Evolutionary conservation across 2,888 invertebrate genomes (phyloP).

Genomic region (Dasypogon diadema): DNA sequence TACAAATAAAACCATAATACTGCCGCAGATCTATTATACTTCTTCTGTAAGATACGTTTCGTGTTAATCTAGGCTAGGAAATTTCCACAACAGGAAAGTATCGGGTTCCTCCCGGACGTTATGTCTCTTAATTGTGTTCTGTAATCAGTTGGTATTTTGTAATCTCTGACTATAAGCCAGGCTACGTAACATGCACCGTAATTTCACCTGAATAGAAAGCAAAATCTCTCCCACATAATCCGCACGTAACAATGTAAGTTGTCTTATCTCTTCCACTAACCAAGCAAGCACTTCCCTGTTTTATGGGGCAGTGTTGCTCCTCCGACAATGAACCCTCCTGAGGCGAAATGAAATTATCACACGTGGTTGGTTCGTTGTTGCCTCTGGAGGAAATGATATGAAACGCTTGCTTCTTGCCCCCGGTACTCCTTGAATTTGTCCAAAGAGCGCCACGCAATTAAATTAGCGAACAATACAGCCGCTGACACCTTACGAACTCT

Average conservation of each 20-base stretch:
- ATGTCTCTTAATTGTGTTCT: slow-evolving; percentile 39
- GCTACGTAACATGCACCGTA: slow-evolving; percentile 30
- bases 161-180: slow-evolving; percentile 19
- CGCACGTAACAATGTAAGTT: slow-evolving; percentile 48
- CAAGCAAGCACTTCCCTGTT: slow-evolving; percentile 36
- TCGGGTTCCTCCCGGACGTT: slow-evolving; percentile 4
- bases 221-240: slow-evolving; percentile 44
- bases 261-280: slow-evolving; percentile 49
- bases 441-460: slow-evolving; percentile 32
- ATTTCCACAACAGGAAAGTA: not conserved
- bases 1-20: too few species aligned
- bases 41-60: not conserved
- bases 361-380: slow-evolving; percentile 42
- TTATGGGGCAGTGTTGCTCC: slow-evolving; percentile 29
- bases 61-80: not conserved
- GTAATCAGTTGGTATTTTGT: slow-evolving; percentile 45
- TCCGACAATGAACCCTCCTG: not conserved
- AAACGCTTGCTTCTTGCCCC: not conserved
- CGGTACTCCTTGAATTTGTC: not conserved
- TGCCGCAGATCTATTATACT: not conserved
- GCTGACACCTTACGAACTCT: not conserved
- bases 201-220: slow-evolving; percentile 39
- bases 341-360: slow-evolving; percentile 45
- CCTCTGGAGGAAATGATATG: slow-evolving; percentile 13
- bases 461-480: slow-evolving; percentile 28